These are phyloP conservation scores for Aethina tumida DNA, from an alignment of 1,140 invertebrate species.

Conservation along the genomic window DNA sequence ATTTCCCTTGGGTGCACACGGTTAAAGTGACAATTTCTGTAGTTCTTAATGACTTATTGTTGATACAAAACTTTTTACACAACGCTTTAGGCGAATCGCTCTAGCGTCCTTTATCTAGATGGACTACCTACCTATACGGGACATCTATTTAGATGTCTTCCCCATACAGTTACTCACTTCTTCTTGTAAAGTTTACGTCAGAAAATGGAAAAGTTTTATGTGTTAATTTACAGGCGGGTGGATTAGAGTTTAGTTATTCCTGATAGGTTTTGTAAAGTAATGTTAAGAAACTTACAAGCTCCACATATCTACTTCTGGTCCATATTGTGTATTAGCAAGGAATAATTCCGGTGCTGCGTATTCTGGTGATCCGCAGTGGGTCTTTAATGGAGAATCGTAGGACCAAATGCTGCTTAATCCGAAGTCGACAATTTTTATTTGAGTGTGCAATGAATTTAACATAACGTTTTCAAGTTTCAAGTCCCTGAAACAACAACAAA, in stretches of 20 bases:
- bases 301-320: constrained; percentile 68
- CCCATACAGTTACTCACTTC: neutral
- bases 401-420: constrained; percentile 57
- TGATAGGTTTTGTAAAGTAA: neutral
- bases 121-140: too few relatives aligned
- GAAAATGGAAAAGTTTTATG: neutral
- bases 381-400: constrained; percentile 45
- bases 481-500: constrained; percentile 42
- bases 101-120: too few relatives aligned
- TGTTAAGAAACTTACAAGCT: constrained; percentile 46
- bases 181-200: constrained; percentile 1
- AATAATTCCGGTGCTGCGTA: constrained; percentile 68
- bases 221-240: neutral
- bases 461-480: constrained; percentile 71
- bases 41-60: neutral
- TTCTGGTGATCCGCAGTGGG: constrained; percentile 65
- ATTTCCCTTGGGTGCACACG: neutral
- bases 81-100: too few relatives aligned
- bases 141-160: too few relatives aligned
- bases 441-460: constrained; percentile 52
- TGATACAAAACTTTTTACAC: too few relatives aligned
- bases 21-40: neutral
- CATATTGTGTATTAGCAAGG: constrained; percentile 49
- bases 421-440: constrained; percentile 67
- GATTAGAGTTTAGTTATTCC: neutral